Evolutionary conservation across 2,113 vertebrate genomes (phyloP).

Genomic region (Coracopsis vasa): DNA sequence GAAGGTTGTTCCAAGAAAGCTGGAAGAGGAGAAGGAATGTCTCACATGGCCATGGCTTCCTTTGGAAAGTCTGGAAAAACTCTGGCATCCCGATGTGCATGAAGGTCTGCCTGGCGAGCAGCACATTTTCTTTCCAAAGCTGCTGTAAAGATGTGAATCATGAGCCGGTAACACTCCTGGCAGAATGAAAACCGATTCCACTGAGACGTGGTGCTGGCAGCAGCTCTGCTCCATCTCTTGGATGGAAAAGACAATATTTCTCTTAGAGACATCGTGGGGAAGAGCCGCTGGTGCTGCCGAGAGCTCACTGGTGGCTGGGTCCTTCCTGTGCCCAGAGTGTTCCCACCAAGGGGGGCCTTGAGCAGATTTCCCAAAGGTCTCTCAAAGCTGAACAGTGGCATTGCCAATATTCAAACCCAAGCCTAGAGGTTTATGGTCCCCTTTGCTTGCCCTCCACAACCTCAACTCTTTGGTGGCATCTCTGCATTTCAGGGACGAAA

Average conservation of each 20-base stretch:
- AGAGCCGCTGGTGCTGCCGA: neutral
- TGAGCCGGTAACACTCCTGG: conserved; percentile 31
- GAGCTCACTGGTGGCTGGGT: accelerated
- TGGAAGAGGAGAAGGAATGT: conserved; percentile 53
- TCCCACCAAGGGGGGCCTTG: neutral
- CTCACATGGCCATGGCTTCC: conserved; percentile 25
- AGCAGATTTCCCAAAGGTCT: neutral
- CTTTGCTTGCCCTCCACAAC: neutral
- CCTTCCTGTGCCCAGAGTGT: neutral
- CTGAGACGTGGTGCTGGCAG: conserved; percentile 10
- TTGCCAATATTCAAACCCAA: neutral
- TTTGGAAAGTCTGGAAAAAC: conserved; percentile 54
- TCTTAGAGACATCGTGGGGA: neutral
- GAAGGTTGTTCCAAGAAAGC: conserved; percentile 44
- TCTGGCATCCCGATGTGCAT: neutral
- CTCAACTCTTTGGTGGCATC: accelerated
- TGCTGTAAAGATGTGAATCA: conserved; percentile 55
- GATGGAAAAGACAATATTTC: conserved; percentile 2
- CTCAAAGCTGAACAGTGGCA: accelerated
- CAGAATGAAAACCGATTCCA: neutral
- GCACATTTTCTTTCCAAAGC: conserved; percentile 41
- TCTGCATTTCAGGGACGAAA: neutral
- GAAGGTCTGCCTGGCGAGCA: neutral
- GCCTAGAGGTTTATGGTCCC: neutral
- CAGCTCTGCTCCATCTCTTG: neutral